phyloP scores from a whole-genome alignment of 1,140 invertebrate genomes.

The Psilanteris sp. region DNA sequence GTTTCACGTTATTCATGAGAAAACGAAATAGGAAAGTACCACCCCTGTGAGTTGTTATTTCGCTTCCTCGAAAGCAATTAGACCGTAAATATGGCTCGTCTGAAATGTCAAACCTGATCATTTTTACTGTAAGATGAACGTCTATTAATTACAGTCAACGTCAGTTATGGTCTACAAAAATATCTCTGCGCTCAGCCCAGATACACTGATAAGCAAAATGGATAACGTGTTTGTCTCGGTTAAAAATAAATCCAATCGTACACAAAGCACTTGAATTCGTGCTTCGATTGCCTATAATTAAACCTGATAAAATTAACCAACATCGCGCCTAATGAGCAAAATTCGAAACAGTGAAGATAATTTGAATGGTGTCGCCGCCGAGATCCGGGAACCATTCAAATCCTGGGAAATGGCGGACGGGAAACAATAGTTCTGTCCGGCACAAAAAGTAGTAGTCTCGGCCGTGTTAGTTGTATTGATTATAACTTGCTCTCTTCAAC shows the following conservation, averaged over 20 bases:
- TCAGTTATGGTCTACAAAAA: too few relatives aligned
- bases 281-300: slow-evolving; percentile 16
- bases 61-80: slow-evolving; percentile 3
- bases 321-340: too few relatives aligned
- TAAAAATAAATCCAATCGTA: slow-evolving; percentile 24
- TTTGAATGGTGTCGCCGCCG: too few relatives aligned
- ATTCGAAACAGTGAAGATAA: too few relatives aligned
- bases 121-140: neutral
- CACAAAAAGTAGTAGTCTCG: slow-evolving; percentile 47
- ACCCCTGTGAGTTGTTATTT: too few relatives aligned
- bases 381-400: too few relatives aligned
- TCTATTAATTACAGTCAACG: slow-evolving; percentile 32
- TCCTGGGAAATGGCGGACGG: slow-evolving; percentile 11
- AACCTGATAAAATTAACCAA: slow-evolving; percentile 25
- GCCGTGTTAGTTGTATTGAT: slow-evolving; percentile 63
- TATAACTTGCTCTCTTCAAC: slow-evolving; percentile 61
- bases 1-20: too few relatives aligned
- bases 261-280: slow-evolving; percentile 5
- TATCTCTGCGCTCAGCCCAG: too few relatives aligned
- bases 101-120: slow-evolving; percentile 11
- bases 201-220: slow-evolving; percentile 35
- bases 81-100: neutral
- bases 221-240: slow-evolving; percentile 17
- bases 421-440: slow-evolving; percentile 26
- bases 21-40: too few relatives aligned